Conservation (phyloP, 1,140 invertebrate genomes). For the Drosophila oshimai region DNA sequence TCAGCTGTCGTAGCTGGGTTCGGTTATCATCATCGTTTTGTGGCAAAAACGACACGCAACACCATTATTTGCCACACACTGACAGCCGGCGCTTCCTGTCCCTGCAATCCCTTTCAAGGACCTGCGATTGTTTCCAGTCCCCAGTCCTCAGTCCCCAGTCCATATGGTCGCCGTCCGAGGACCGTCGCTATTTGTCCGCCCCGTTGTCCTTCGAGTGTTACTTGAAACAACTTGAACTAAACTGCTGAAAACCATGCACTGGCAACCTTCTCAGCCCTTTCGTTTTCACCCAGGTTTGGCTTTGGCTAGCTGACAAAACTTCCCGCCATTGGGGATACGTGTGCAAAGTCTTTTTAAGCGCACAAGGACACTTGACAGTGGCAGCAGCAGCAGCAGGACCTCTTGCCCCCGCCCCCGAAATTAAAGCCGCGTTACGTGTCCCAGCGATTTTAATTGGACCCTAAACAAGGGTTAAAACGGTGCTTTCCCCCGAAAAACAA, state of each 20-base stretch:
- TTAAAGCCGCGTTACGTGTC: slow-evolving; percentile 58
- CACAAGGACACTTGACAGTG: slow-evolving; percentile 67
- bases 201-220: slow-evolving; percentile 53
- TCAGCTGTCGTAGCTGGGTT: slow-evolving; percentile 40
- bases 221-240: slow-evolving; percentile 71
- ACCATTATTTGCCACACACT: slow-evolving; percentile 75
- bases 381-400: slow-evolving; percentile 13
- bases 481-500: slow-evolving; percentile 2
- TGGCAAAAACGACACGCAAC: slow-evolving; percentile 73
- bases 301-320: slow-evolving; percentile 62
- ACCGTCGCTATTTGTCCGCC: slow-evolving; percentile 33
- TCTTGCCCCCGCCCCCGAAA: slow-evolving; percentile 4
- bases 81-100: slow-evolving; percentile 64
- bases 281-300: slow-evolving; percentile 55
- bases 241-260: slow-evolving; percentile 65
- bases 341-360: slow-evolving; percentile 65
- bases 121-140: slow-evolving; percentile 23
- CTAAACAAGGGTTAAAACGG: slow-evolving; percentile 43
- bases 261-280: slow-evolving; percentile 19
- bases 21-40: slow-evolving; percentile 58
- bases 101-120: slow-evolving; percentile 16
- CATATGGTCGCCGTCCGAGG: slow-evolving; percentile 27
- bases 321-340: slow-evolving; percentile 58
- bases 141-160: too few relatives aligned
- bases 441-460: slow-evolving; percentile 62